Evolutionary conservation across 2,113 vertebrate species (phyloP), one percentile per base, ranked within the genome.

Genomic region (Speoplatyrhinus poulsoni): DNA sequence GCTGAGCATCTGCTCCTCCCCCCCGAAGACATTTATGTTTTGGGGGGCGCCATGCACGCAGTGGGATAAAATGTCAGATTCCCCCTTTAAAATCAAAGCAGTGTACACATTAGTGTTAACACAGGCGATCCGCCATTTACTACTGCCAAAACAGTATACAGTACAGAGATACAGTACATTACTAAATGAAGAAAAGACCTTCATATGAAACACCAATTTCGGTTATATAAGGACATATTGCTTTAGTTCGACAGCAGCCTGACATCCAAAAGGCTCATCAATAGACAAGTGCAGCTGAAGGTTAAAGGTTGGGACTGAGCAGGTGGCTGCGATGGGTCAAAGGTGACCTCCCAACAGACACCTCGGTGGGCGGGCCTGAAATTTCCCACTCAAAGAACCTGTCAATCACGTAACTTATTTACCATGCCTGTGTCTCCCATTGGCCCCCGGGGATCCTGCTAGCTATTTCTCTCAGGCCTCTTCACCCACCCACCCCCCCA

Each of bases 401-500:
- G 85, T 90, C 92, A 93, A 90, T 93, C 91, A 92, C 69, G 81
- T 81, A 66, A 81, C 83, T 89, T 82, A 89, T 88, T 89, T 82
- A 72, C 60, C 78, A 82, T 72, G 73, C 67, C 68, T 70, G 56
- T 32, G 74, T 82, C 85, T 80, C 67, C 26, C 67, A 62, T 12
- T 67, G 81, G 76, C 88, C 88, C 61, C 78, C 74, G 47, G 85
- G 83, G 85, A 83, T 72, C 76, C 73, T 19, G 77, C 69, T 46
- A 60, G 71, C 81, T 58, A 82, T 79, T 81, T 52, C 77, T 81
- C 73, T 67, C 73, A 41, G 41, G 55, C 76, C 80, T 77, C 79
- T 85, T 84, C 78, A 81, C 83, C 83, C 78, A 81, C 83, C 83
- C 26, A 26, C 26, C 26, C 26, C 2, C 26, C 26, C 26, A 26